These are phyloP conservation scores for Nannoperca obscura DNA, from an alignment of 2,797 vertebrate genomes.

Conservation along the genomic window DNA sequence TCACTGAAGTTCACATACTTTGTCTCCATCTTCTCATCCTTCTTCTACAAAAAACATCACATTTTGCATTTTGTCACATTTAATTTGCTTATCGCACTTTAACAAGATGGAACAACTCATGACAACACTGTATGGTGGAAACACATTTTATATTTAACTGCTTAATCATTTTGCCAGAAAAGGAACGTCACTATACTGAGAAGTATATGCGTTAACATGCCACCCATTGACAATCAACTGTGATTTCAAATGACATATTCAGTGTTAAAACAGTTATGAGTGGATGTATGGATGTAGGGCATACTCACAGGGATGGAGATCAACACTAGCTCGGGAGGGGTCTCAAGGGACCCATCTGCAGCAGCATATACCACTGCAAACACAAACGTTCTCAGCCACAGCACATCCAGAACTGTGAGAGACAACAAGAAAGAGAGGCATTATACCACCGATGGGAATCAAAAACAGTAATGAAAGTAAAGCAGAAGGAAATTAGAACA, in stretches of 20 bases:
- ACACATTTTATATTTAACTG: not conserved
- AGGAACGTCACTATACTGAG: not conserved
- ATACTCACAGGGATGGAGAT: constrained; percentile 92
- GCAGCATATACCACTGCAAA: constrained; percentile 94
- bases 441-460: not conserved
- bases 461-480: not conserved
- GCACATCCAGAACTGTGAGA: constrained; percentile 92
- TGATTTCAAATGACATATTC: not conserved
- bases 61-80: not conserved
- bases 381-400: constrained; percentile 94
- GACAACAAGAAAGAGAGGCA: constrained; percentile 5
- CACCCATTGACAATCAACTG: not conserved
- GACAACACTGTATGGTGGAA: not conserved
- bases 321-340: constrained; percentile 93
- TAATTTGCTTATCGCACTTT: not conserved
- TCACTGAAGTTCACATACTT: constrained; percentile 95
- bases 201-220: not conserved
- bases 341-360: constrained; percentile 92
- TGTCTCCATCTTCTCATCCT: constrained; percentile 92
- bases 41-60: constrained; percentile 84
- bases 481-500: not conserved
- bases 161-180: not conserved
- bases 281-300: constrained; percentile 6
- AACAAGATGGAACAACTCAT: not conserved
- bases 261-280: not conserved